phyloP scores from a whole-genome alignment of 2,888 invertebrate genomes.

The Lasius platythorax region DNA sequence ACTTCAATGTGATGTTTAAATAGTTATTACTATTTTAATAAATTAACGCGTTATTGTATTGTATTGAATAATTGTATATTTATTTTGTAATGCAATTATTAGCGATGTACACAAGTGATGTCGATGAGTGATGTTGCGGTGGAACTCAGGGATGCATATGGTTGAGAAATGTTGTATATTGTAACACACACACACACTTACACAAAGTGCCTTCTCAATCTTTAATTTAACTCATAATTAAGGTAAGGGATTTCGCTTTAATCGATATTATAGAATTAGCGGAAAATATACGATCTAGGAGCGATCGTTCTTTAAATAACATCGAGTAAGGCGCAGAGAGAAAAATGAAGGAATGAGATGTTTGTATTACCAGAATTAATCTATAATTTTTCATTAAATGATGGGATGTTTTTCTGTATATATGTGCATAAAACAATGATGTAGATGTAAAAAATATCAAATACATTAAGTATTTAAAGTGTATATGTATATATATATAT shows the following conservation, averaged over 20 bases:
- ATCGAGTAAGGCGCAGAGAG: background rate
- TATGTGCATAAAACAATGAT: background rate
- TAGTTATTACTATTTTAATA: slow-evolving; percentile 29
- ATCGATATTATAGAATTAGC: slow-evolving; percentile 6
- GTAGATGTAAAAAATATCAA: background rate
- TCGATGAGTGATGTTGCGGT: slow-evolving; percentile 27
- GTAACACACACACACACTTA: background rate
- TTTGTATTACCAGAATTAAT: background rate
- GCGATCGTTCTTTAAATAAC: background rate
- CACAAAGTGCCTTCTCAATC: slow-evolving; percentile 29
- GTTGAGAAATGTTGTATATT: slow-evolving; percentile 43
- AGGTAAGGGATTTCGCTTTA: slow-evolving; percentile 22
- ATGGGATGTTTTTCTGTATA: background rate
- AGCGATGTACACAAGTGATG: slow-evolving; percentile 45
- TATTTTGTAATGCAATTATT: slow-evolving; percentile 50
- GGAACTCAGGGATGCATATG: slow-evolving; percentile 59
- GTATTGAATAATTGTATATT: slow-evolving; percentile 22
- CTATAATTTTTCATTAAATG: background rate
- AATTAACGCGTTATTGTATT: slow-evolving; percentile 15
- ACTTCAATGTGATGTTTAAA: slow-evolving; percentile 83
- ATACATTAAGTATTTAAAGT: background rate
- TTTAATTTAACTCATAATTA: slow-evolving; percentile 13
- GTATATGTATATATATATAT: background rate
- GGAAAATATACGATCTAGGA: background rate
- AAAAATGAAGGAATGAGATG: background rate